Conservation (phyloP, 2,888 invertebrate genomes). For the Drosophila infuscata region DNA sequence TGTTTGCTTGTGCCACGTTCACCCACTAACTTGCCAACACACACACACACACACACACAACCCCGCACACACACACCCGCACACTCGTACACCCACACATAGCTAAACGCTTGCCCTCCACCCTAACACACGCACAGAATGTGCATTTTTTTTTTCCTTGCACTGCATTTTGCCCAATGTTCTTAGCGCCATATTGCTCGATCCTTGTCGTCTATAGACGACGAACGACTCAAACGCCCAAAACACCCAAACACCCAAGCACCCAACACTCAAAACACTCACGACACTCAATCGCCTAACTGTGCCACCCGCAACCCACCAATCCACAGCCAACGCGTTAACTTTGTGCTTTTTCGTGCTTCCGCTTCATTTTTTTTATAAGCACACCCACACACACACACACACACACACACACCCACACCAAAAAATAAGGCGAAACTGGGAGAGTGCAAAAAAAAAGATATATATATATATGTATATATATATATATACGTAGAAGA, state of each 20-base stretch:
- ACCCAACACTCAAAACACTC: slow-evolving; percentile 10
- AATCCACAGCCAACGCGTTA: slow-evolving; percentile 46
- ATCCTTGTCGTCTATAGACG: slow-evolving; percentile 41
- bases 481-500: background rate
- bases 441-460: slow-evolving; percentile 20
- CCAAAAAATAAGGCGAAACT: slow-evolving; percentile 18
- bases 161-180: slow-evolving; percentile 76
- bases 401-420: slow-evolving; percentile 33
- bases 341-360: slow-evolving; percentile 76
- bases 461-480: background rate
- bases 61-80: slow-evolving; percentile 32
- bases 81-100: slow-evolving; percentile 22
- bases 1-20: slow-evolving; percentile 60
- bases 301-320: slow-evolving; percentile 12
- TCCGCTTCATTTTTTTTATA: slow-evolving; percentile 75
- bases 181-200: slow-evolving; percentile 76
- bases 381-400: slow-evolving; percentile 25
- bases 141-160: slow-evolving; percentile 54
- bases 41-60: slow-evolving; percentile 35
- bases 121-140: slow-evolving; percentile 63
- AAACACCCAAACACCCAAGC: background rate
- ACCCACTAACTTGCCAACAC: slow-evolving; percentile 34
- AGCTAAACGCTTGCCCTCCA: slow-evolving; percentile 36
- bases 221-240: slow-evolving; percentile 26
- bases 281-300: slow-evolving; percentile 2